phyloP scores from a whole-genome alignment of 2,113 vertebrate genomes.

The Pelmatolapia mariae region DNA sequence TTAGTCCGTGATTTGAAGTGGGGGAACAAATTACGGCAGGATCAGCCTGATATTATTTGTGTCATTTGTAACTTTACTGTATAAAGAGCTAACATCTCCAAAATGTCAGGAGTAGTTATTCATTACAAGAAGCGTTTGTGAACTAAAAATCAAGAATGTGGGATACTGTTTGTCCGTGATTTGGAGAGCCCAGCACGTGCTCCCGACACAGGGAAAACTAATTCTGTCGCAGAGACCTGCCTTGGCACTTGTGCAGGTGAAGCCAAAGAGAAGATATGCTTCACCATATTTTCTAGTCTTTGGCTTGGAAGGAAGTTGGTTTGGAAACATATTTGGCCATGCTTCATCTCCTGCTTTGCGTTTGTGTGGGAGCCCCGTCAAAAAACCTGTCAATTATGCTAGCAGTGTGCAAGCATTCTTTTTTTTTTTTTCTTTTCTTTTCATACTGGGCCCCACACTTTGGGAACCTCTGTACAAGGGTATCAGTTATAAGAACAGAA shows the following conservation, averaged over 20 bases:
- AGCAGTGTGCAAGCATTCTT: not conserved
- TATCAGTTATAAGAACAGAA: not conserved
- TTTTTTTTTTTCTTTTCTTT: rapidly evolving
- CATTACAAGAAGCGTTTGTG: rapidly evolving
- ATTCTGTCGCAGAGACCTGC: no score
- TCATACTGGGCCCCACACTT: not conserved
- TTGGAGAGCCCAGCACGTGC: rapidly evolving
- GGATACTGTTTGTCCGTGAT: rapidly evolving
- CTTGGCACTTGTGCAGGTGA: no score
- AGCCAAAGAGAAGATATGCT: no score
- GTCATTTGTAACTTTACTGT: rapidly evolving
- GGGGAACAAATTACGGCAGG: rapidly evolving
- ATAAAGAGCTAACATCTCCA: rapidly evolving
- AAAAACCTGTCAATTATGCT: not conserved
- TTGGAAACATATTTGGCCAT: no score
- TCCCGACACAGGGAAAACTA: no score
- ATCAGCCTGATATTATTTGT: not conserved
- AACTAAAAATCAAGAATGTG: not conserved
- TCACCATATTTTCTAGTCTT: no score
- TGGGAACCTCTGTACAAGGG: rapidly evolving
- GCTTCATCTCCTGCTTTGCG: no score
- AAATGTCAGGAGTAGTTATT: not conserved
- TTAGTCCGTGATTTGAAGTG: not conserved
- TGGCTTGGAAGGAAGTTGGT: no score
- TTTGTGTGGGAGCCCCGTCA: no score